A percentile compares a stretch with the other conserved stretches of the same genome.
Conservation (phyloP, 2,888 invertebrate species). For the Trichogramma dendrolimi region DNA sequence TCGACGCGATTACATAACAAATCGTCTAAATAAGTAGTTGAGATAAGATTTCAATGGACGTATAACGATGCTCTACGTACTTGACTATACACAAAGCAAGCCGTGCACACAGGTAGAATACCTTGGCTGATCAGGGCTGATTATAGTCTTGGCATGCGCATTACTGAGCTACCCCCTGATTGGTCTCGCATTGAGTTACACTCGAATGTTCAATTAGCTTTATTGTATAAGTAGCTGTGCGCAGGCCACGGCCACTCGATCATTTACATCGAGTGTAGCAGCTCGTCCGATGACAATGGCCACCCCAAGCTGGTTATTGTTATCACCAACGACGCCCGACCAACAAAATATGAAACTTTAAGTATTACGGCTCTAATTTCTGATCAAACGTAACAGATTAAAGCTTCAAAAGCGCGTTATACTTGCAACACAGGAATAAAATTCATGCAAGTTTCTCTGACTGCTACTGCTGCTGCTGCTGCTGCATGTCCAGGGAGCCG, state of each 20-base stretch:
- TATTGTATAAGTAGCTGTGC: not conserved
- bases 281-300: not conserved
- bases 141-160: constrained; percentile 14
- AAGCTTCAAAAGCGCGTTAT: constrained; percentile 9
- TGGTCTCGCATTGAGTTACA: constrained; percentile 18
- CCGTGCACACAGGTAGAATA: not conserved
- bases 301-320: not conserved
- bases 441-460: constrained; percentile 17
- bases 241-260: not conserved
- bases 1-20: no score
- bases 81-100: no score
- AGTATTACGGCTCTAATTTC: no score
- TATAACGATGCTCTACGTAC: no score
- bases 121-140: constrained; percentile 15
- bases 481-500: no score
- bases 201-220: constrained; percentile 16
- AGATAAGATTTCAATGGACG: no score
- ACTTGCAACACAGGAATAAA: constrained; percentile 13
- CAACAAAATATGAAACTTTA: no score
- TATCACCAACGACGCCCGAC: not conserved
- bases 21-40: no score
- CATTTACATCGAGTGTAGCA: constrained; percentile 11
- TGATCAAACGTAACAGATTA: not conserved
- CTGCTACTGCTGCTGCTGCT: constrained; percentile 8
- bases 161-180: constrained; percentile 10